A percentile compares a stretch with the other conserved stretches of the same genome.
Conservation (phyloP, 2,888 invertebrate species). For the Athalia rosae region DNA sequence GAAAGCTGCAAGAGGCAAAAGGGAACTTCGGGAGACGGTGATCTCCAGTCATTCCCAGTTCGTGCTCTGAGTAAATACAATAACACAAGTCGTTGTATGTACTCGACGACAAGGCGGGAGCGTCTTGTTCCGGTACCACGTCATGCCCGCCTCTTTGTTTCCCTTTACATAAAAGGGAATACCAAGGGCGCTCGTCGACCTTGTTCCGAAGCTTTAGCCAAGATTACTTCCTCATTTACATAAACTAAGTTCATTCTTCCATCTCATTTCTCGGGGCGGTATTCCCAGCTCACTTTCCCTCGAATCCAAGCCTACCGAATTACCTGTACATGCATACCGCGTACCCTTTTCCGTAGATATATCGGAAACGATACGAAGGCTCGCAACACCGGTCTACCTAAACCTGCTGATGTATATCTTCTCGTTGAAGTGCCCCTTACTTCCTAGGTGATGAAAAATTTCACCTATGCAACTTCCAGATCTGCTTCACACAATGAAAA, state of each 20-base stretch:
- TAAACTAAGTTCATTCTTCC: constrained; percentile 43
- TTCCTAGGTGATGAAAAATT: too few relatives aligned
- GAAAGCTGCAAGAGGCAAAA: not conserved
- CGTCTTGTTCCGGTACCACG: constrained; percentile 37
- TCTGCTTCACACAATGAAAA: too few relatives aligned
- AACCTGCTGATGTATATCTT: too few relatives aligned
- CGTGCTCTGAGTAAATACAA: constrained; percentile 35
- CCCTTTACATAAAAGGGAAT: not conserved
- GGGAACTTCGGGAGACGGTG: constrained; percentile 40
- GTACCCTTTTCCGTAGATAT: too few relatives aligned
- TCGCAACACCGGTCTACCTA: too few relatives aligned
- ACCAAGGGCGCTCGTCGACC: constrained; percentile 41
- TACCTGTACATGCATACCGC: not conserved
- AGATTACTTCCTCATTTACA: constrained; percentile 40
- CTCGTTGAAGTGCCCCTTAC: too few relatives aligned
- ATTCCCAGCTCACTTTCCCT: constrained; percentile 6
- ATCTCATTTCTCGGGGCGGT: constrained; percentile 25
- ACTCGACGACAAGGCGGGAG: constrained; percentile 40
- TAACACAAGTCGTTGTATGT: constrained; percentile 36
- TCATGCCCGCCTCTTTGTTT: constrained; percentile 25
- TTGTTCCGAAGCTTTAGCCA: constrained; percentile 37
- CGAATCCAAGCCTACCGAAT: constrained; percentile 7
- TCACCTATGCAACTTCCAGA: too few relatives aligned
- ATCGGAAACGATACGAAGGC: too few relatives aligned
- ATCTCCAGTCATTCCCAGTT: constrained; percentile 40